Percentiles rank a stretch among this genome's conserved stretches.
phyloP scores from a whole-genome alignment of 2,113 vertebrate species.

The Prunella fulvescens region DNA sequence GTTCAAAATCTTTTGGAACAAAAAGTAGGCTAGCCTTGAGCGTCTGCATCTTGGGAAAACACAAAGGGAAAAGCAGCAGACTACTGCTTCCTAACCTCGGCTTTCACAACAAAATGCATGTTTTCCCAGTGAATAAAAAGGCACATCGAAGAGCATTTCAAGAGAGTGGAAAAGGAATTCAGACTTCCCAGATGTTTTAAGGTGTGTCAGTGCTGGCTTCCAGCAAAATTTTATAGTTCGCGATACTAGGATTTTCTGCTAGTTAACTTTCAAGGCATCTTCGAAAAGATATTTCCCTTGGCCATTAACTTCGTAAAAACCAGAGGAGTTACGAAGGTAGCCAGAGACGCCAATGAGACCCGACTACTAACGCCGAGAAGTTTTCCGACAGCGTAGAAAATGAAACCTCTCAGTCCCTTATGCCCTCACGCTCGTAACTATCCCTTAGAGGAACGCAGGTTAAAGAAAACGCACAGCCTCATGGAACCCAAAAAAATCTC shows the following conservation, averaged over 20 bases:
- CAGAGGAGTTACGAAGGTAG: background rate
- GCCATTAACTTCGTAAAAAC: background rate
- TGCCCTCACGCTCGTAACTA: accelerated
- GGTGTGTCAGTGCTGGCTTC: accelerated
- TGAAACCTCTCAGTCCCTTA: background rate
- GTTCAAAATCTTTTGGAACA: background rate
- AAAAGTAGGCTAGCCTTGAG: background rate
- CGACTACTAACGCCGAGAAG: no score
- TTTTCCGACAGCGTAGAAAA: accelerated
- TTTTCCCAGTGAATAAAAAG: background rate
- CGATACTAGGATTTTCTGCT: background rate
- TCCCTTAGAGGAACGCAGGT: no score
- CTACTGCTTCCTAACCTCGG: background rate
- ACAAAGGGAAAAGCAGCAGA: background rate
- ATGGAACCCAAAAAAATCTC: background rate
- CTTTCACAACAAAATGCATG: accelerated
- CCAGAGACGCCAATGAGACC: background rate
- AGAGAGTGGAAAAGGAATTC: background rate
- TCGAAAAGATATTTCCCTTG: background rate
- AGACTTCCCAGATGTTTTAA: background rate
- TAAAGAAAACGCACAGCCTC: no score
- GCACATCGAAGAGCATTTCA: background rate
- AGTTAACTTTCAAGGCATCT: background rate
- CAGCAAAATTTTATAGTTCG: background rate
- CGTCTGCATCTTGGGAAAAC: background rate